Base-by-base conservation (phyloP, 2,113 vertebrate species). In the Galbula dea region DNA sequence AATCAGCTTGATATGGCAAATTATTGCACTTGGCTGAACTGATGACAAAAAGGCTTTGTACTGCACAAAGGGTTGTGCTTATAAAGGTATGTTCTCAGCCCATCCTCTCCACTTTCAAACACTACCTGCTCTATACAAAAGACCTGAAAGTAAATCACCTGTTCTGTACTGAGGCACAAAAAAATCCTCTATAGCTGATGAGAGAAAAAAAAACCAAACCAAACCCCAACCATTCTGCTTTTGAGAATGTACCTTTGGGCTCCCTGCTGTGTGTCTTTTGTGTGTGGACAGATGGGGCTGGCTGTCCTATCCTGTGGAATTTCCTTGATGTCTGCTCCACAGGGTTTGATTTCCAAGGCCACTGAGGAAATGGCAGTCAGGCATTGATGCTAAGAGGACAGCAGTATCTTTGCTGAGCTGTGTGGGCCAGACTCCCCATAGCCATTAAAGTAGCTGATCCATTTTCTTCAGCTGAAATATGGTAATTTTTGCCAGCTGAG, bases 101-200 rank as follows among this genome's bases (percentile, higher is more conserved):
- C 23, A 12, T 62, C 81, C 79, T 89, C 65, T 86, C 79, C 51
- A 55, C 91, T 36, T 12, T 39, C 85, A 73, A 66, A 27, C 10
- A 39, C 66, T 86, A n/a, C 57, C 88, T 72, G 66, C 30, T 57
- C 51, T 6, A 12, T 17, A 81, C 55, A 71, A 90, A n/a, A 93
- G 65, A 80, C 15, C 58, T 95, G 93, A 95, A 93, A 88, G 75
- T n/a, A 93, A 93, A 88, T 80, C 75, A 83, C 32, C 26, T 61
- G 30, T 45, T 88, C 59, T 41, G 23, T 51, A 48, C 4, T 18
- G 63, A 92, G 78, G 49, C 2, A 3, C 16, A 84, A 78, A 93
- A n/a, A 88, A 89, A 41, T 52, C 45, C n/a, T 24, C 58, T 41
- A 6, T 15, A 26, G 41, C 9, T 49, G 54, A 83, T n/a, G 54